Percentiles rank a stretch among this genome's conserved stretches.
Evolutionary conservation across 37 sponge, comb jelly and placozoan genomes (phyloP).

Genomic region (Theonella swinhoei): DNA sequence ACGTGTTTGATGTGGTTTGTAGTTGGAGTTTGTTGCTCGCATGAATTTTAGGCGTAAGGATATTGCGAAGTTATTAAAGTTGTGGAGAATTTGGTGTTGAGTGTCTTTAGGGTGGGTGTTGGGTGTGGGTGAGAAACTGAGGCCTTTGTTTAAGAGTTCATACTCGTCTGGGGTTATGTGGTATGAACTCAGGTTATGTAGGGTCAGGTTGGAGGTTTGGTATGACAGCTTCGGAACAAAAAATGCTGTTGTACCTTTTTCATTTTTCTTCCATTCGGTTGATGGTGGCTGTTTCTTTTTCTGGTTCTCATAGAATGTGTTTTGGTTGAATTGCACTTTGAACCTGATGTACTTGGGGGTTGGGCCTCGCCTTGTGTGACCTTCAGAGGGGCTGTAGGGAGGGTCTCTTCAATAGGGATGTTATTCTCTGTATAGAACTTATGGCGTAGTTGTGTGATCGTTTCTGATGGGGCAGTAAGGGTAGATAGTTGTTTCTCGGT

Average conservation of each 20-base stretch:
- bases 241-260: not conserved
- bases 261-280: not conserved
- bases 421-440: not conserved
- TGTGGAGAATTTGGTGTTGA: not conserved
- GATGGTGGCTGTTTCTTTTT: not conserved
- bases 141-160: constrained; percentile 2
- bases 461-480: not conserved
- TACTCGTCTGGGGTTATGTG: not conserved
- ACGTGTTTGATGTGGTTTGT: not conserved
- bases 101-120: not conserved
- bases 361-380: too few species aligned
- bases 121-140: constrained; percentile 15
- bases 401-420: not conserved
- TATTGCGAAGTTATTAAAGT: constrained; percentile 1
- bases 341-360: too few species aligned
- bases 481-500: not conserved
- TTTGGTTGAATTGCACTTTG: not conserved
- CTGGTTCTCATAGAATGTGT: too few species aligned
- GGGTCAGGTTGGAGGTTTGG: not conserved
- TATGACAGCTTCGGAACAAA: constrained; percentile 9
- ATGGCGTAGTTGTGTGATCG: not conserved
- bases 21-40: not conserved
- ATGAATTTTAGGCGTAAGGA: not conserved
- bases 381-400: not conserved
- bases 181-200: constrained; percentile 6